Base-by-base conservation (phyloP, 2,797 vertebrate genomes). In the Aulostomus chinensis region DNA sequence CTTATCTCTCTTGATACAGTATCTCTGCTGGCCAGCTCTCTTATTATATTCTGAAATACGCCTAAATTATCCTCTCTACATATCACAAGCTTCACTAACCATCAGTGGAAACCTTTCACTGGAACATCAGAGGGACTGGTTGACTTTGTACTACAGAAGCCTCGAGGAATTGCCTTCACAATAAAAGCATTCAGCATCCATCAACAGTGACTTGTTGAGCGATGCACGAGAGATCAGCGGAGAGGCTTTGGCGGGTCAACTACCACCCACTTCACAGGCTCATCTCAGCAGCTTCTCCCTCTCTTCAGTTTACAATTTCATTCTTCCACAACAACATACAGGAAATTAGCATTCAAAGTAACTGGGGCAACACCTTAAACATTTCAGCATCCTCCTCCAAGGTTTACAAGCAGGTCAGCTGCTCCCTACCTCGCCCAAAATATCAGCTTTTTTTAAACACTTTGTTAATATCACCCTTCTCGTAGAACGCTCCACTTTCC, bases 401-500 rank as follows among this genome's bases (percentile, higher is more conserved):
- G 20, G 79, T 78, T 75, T 39, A 72, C 38, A 1, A 25, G 41
- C 29, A 45, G n/a, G 22, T 2, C 20, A 33, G 21, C 6, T 25
- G 24, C 24, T 6, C 2, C 2, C 24, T 25, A 25, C 6, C 34
- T 38, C 62, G 59, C 58, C 58, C 73, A 77, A 81, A 81, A 89
- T 83, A 74, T 83, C 77, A 89, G 69, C 73, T 85, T 10, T 34
- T 16, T 85, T 80, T 85, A 74, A 8, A 16, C 13, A 15, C 2
- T 6, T 90, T 81, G 83, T 92, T 87, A 93, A 89, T 78, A 88
- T 85, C 91, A 86, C 79, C 79, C 60, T 70, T 65, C 86, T 83
- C 74, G 85, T 74, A 85, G 78, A 89, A 83, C 88, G 83, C 80
- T 41, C 51, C 56, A 70, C 67, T 69, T 65, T 78, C 58, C 15